Evolutionary conservation across 1,140 invertebrate genomes (phyloP).

Genomic region (Pseudoatta argentina): DNA sequence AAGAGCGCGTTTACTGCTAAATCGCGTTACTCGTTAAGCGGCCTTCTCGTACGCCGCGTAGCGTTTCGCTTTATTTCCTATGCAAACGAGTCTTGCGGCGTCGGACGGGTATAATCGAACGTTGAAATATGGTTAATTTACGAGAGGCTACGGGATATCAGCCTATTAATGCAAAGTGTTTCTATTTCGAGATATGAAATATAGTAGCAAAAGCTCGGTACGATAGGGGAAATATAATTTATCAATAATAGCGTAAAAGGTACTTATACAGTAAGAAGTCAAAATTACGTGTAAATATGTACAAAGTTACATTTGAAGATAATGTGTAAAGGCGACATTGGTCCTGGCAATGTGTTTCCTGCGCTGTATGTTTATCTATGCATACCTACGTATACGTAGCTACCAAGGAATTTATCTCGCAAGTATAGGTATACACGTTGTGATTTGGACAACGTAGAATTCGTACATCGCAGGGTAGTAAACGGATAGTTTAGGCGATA

Average conservation of each 20-base stretch:
- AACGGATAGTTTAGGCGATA: slow-evolving; percentile 14
- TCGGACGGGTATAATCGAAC: slow-evolving; percentile 62
- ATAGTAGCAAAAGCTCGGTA: not conserved
- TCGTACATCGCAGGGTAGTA: not conserved
- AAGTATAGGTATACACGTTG: not conserved
- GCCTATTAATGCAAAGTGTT: not conserved
- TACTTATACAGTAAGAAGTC: not conserved
- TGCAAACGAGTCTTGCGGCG: slow-evolving; percentile 75
- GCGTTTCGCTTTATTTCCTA: slow-evolving; percentile 78
- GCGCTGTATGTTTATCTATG: not conserved
- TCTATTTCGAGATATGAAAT: slow-evolving; percentile 26
- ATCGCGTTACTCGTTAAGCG: slow-evolving; percentile 68
- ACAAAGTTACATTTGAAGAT: not conserved
- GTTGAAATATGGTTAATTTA: slow-evolving; percentile 44
- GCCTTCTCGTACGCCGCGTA: slow-evolving; percentile 35
- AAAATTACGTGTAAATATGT: slow-evolving; percentile 22
- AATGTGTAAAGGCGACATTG: not conserved
- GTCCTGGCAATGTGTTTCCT: not conserved
- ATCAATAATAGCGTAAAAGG: not conserved
- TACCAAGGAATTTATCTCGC: slow-evolving; percentile 27
- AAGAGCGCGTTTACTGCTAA: slow-evolving; percentile 73
- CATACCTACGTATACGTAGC: not conserved
- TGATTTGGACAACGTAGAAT: not conserved
- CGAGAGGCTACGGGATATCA: not conserved
- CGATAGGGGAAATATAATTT: not conserved